Evolutionary conservation across 2,888 invertebrate species (phyloP).

Genomic region (Bibio marci): DNA sequence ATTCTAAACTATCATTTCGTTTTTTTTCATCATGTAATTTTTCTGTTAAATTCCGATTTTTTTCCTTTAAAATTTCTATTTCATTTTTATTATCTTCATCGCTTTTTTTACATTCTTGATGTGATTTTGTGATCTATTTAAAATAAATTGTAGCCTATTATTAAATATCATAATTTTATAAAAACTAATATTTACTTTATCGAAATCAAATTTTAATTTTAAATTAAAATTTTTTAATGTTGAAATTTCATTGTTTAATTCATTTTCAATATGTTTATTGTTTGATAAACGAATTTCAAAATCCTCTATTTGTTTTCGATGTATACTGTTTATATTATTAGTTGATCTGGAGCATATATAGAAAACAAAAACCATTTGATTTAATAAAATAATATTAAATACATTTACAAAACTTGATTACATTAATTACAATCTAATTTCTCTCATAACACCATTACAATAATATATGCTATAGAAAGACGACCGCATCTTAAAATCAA

Average conservation of each 20-base stretch:
- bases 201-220: slow-evolving; percentile 37
- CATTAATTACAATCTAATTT: too few relatives aligned
- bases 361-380: background rate
- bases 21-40: slow-evolving; percentile 34
- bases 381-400: too few relatives aligned
- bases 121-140: background rate
- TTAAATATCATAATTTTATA: too few relatives aligned
- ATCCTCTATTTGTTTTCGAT: slow-evolving; percentile 27
- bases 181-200: slow-evolving; percentile 25
- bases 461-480: too few relatives aligned
- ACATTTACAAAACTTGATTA: too few relatives aligned
- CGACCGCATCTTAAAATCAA: too few relatives aligned
- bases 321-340: slow-evolving; percentile 24
- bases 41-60: slow-evolving; percentile 34
- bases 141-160: too few relatives aligned
- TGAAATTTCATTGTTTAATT: slow-evolving; percentile 22
- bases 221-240: slow-evolving; percentile 23
- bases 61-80: slow-evolving; percentile 27
- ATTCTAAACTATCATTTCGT: slow-evolving; percentile 33
- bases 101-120: background rate
- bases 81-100: slow-evolving; percentile 20
- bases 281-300: slow-evolving; percentile 25
- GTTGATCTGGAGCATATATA: slow-evolving; percentile 21
- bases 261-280: slow-evolving; percentile 23
- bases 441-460: too few relatives aligned